phyloP scores from a whole-genome alignment of 2,113 vertebrate genomes.

The Triplophysa dalaica region DNA sequence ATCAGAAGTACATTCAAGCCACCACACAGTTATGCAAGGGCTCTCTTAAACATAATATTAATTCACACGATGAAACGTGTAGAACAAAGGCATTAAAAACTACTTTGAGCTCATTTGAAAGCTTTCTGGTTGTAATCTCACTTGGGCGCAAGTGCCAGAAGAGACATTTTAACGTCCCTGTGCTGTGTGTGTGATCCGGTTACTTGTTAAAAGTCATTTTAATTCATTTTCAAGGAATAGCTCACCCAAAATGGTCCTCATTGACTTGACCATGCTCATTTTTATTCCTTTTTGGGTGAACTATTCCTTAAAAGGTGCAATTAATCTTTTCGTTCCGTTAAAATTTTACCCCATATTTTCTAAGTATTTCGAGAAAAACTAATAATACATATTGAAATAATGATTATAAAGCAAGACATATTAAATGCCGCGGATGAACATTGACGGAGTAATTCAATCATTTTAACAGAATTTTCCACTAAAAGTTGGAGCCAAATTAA shows the following conservation, averaged over 20 bases:
- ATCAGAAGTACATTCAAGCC: slow-evolving; percentile 50
- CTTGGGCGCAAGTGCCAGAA: neutral
- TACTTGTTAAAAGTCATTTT: neutral
- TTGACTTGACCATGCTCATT: too few relatives aligned
- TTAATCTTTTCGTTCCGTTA: too few relatives aligned
- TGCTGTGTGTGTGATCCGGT: neutral
- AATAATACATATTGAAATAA: too few relatives aligned
- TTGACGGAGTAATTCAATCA: too few relatives aligned
- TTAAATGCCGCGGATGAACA: too few relatives aligned
- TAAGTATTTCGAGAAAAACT: too few relatives aligned
- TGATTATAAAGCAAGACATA: too few relatives aligned
- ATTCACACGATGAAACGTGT: neutral
- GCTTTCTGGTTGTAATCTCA: neutral
- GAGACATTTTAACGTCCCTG: neutral
- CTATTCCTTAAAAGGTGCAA: neutral
- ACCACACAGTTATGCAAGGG: slow-evolving; percentile 31
- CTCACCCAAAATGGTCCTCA: too few relatives aligned
- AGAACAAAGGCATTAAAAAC: slow-evolving; percentile 2
- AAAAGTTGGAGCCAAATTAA: too few relatives aligned
- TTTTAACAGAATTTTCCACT: too few relatives aligned
- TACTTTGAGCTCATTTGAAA: neutral
- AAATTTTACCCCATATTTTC: too few relatives aligned
- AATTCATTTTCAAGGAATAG: neutral
- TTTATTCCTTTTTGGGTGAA: too few relatives aligned
- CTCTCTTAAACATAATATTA: slow-evolving; percentile 26